Conservation (phyloP, 2,888 invertebrate genomes). For the Spodoptera picta region DNA sequence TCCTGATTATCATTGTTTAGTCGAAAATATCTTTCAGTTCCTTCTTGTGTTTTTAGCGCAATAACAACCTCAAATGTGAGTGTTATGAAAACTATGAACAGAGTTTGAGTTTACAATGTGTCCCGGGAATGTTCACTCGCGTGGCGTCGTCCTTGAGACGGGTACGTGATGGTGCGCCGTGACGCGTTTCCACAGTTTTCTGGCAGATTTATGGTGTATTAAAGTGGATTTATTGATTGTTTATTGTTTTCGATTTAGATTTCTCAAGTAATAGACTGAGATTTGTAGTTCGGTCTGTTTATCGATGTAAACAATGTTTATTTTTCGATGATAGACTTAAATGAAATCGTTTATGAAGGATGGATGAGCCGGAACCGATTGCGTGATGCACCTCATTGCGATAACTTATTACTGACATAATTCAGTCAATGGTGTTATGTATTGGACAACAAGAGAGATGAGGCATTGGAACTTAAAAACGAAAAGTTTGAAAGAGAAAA, state of each 20-base stretch:
- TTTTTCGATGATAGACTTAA: constrained; percentile 36
- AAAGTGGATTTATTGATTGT: constrained; percentile 73
- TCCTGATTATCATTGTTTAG: constrained; percentile 29
- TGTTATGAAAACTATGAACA: constrained; percentile 9
- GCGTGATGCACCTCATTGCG: constrained; percentile 20
- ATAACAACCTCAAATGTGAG: constrained; percentile 11
- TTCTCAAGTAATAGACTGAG: constrained; percentile 57
- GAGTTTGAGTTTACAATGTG: constrained; percentile 28
- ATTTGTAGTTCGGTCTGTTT: constrained; percentile 53
- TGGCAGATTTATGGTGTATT: constrained; percentile 71
- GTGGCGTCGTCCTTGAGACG: constrained; percentile 56
- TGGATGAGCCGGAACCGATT: constrained; percentile 16
- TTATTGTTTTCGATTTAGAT: constrained; percentile 69
- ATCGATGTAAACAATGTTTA: constrained; percentile 47
- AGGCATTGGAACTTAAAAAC: constrained; percentile 30
- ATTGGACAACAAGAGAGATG: constrained; percentile 23
- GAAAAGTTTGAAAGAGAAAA: constrained; percentile 43
- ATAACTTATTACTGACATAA: constrained; percentile 38
- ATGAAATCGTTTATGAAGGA: constrained; percentile 13
- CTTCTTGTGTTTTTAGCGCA: constrained; percentile 18
- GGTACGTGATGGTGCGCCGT: constrained; percentile 46
- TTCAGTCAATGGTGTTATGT: constrained; percentile 20
- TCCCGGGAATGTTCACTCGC: constrained; percentile 39
- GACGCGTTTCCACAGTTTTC: constrained; percentile 61
- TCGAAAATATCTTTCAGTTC: constrained; percentile 28